phyloP scores from a whole-genome alignment of 2,888 invertebrate genomes.

The Shargacucullia verbasci region DNA sequence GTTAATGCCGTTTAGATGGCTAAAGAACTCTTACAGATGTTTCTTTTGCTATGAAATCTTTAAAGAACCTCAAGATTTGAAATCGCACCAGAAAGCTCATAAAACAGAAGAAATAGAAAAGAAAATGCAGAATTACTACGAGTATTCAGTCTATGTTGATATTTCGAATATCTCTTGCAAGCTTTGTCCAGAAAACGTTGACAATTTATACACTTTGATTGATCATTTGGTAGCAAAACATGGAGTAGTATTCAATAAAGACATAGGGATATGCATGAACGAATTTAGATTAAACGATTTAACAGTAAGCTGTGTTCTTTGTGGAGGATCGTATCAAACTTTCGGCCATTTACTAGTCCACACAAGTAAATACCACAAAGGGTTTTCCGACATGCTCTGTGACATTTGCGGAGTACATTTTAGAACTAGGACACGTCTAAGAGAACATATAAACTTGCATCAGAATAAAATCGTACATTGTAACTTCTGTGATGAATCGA shows the following conservation, averaged over 20 bases:
- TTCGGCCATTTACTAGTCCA: slow-evolving; percentile 64
- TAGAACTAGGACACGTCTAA: slow-evolving; percentile 48
- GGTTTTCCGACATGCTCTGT: slow-evolving; percentile 53
- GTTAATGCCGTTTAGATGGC: slow-evolving; percentile 65
- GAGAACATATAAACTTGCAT: slow-evolving; percentile 61
- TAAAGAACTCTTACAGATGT: slow-evolving; percentile 63
- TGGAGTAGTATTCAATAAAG: slow-evolving; percentile 54
- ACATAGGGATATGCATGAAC: slow-evolving; percentile 52
- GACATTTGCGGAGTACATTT: slow-evolving; percentile 66
- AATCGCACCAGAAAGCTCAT: slow-evolving; percentile 58
- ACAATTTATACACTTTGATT: slow-evolving; percentile 55
- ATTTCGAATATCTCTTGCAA: slow-evolving; percentile 61
- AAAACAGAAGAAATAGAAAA: slow-evolving; percentile 49
- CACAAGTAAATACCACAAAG: slow-evolving; percentile 59
- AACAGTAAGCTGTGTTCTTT: slow-evolving; percentile 60
- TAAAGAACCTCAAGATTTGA: slow-evolving; percentile 60
- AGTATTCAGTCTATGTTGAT: slow-evolving; percentile 62
- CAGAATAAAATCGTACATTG: slow-evolving; percentile 57
- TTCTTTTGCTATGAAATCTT: slow-evolving; percentile 71
- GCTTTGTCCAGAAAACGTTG: slow-evolving; percentile 51
- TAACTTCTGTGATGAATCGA: slow-evolving; percentile 61
- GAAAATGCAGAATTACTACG: slow-evolving; percentile 59
- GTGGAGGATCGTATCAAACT: slow-evolving; percentile 54
- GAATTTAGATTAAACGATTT: slow-evolving; percentile 62
- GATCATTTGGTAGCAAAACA: slow-evolving; percentile 62